Evolutionary conservation across 2,888 invertebrate species (phyloP).

Genomic region (Notodonta dromedarius): DNA sequence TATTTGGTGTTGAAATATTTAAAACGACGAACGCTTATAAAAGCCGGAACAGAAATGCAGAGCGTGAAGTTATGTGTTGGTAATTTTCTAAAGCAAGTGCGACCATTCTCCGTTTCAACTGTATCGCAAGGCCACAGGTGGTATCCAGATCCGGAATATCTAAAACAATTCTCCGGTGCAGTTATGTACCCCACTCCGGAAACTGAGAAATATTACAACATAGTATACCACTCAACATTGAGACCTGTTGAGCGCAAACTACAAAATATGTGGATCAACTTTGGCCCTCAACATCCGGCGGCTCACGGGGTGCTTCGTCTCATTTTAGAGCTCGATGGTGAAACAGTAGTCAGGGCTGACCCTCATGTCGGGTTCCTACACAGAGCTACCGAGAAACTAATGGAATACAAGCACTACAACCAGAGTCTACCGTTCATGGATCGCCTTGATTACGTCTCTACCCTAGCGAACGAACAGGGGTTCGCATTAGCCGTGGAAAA

Average conservation of each 20-base stretch:
- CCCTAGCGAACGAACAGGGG: conserved; percentile 91
- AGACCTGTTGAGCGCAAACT: conserved; percentile 84
- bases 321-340: conserved; percentile 92
- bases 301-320: conserved; percentile 95
- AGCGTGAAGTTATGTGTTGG: conserved; percentile 13
- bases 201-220: conserved; percentile 63
- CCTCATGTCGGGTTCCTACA: conserved; percentile 95
- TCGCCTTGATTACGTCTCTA: conserved; percentile 94
- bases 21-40: too few species aligned
- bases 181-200: conserved; percentile 83
- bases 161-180: conserved; percentile 81
- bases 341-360: conserved; percentile 90
- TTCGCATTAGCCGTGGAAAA: conserved; percentile 93
- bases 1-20: too few species aligned
- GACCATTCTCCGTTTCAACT: conserved; percentile 45
- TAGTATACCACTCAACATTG: conserved; percentile 59
- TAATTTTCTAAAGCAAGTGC: conserved; percentile 21
- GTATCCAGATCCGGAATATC: conserved; percentile 87
- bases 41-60: conserved; percentile 17
- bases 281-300: conserved; percentile 96
- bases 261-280: conserved; percentile 89
- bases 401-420: conserved; percentile 94
- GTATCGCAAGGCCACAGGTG: conserved; percentile 69
- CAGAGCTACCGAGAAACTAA: conserved; percentile 95
- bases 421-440: conserved; percentile 95